Evolutionary conservation across 2,888 invertebrate genomes (phyloP), one percentile per base, ranked within the genome.

Genomic region (Phortica magna): DNA sequence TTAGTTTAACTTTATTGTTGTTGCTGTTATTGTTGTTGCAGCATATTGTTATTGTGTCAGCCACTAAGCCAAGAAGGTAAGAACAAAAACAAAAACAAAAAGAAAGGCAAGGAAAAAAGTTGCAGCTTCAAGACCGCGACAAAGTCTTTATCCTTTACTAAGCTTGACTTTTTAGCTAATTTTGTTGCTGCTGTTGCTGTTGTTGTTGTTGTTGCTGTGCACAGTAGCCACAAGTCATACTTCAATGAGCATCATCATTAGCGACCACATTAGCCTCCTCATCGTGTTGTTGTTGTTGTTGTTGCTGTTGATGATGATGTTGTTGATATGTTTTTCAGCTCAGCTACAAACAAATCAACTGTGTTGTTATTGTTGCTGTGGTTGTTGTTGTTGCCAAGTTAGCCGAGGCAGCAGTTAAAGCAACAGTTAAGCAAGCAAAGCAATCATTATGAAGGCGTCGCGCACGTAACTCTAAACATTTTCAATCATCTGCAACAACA

Each of bases 381-480:
- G n/a, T n/a, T n/a, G n/a, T n/a, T n/a, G n/a, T n/a, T n/a, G n/a
- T n/a, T 17, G 19, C 19, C 59, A 59, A 59, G 19, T 9, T 17
- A 19, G 17, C 2, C 22, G 2, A 19, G 19, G 59, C n/a, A 19
- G 59, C 19, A 67, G n/a, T 7, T 42, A 17, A 17, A 41, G 39
- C 17, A 14, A 19, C 48, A 61, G 67, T 67, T 17, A 67, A 67
- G 41, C 59, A 19, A 48, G 14, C 6, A 31, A 68, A 68, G 53
- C 53, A 53, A 71, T 53, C 70, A 71, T 71, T 71, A 71, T 22
- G 53, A 71, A 42, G 70, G 70, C n/a, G 39, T 61, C 17, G 17
- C 19, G 70, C 70, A 71, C 70, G 70, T 71, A 71, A 71, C 70
- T 71, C 70, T 42, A 41, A 71, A 71, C 43, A 71, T 71, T 71